Percentiles rank a stretch among this genome's conserved stretches.
These are phyloP conservation scores for Isichthys henryi DNA, from an alignment of 2,113 vertebrate genomes.

Conservation along the genomic window DNA sequence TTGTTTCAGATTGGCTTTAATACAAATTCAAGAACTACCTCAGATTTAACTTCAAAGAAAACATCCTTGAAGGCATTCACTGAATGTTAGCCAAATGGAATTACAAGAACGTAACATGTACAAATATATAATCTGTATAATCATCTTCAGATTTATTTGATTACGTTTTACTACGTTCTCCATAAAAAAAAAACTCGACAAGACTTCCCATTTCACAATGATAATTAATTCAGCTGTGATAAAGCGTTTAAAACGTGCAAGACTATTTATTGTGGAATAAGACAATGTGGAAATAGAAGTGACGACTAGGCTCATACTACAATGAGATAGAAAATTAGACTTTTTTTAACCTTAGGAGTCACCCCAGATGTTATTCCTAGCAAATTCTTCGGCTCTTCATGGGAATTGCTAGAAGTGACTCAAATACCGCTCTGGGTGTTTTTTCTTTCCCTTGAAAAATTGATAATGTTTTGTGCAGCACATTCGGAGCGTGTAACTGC, in stretches of 20 bases:
- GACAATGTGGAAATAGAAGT: neutral
- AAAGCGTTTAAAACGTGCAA: neutral
- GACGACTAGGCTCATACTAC: neutral
- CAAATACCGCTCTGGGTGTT: neutral
- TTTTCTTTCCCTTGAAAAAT: neutral
- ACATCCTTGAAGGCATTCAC: neutral
- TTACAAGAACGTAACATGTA: conserved; percentile 4
- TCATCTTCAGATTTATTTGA: neutral
- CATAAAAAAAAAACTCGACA: neutral
- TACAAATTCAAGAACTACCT: neutral
- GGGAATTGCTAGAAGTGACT: neutral
- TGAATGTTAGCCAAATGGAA: neutral
- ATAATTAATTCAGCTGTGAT: neutral
- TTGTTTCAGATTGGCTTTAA: neutral
- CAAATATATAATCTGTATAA: neutral
- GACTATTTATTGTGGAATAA: neutral
- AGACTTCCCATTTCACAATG: neutral
- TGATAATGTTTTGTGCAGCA: neutral
- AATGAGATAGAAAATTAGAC: neutral
- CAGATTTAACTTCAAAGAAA: neutral
- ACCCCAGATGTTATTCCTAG: neutral
- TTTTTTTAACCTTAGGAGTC: neutral
- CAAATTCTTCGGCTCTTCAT: neutral
- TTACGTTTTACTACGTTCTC: neutral
- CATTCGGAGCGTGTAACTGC: neutral